A percentile compares a stretch with the other conserved stretches of the same genome.
Evolutionary conservation across 1,140 invertebrate species (phyloP).

Genomic region (Holcopasites calliopsidis): DNA sequence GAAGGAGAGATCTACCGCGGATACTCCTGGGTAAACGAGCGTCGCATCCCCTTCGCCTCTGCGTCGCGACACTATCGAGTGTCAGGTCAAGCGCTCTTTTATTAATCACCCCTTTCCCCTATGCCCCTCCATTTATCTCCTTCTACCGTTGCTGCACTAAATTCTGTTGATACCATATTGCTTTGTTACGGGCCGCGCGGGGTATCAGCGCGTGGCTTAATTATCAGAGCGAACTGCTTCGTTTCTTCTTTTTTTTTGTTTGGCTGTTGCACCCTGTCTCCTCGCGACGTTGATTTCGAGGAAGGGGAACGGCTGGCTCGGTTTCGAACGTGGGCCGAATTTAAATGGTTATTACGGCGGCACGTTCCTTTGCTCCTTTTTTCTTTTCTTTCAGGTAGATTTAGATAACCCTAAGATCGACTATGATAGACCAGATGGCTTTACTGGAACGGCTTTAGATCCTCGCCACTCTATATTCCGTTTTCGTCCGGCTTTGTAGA

Average conservation of each 20-base stretch:
- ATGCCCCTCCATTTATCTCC: not conserved
- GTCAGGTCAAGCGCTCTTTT: constrained; percentile 54
- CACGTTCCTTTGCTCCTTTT: not conserved
- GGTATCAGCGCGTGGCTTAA: no score
- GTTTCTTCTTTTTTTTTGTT: no score
- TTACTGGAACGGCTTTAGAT: no score
- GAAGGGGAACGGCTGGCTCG: not conserved
- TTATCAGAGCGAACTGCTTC: not conserved
- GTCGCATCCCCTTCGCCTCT: constrained; percentile 59
- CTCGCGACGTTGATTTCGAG: no score
- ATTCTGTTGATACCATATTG: not conserved
- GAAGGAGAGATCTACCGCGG: constrained; percentile 61
- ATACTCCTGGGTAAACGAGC: constrained; percentile 59
- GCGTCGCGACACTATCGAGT: constrained; percentile 60
- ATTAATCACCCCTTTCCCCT: constrained; percentile 29
- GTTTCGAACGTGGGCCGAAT: constrained; percentile 27
- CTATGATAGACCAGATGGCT: no score
- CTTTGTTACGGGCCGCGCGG: no score
- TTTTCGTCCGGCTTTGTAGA: no score
- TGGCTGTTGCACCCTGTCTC: no score
- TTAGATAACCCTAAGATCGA: no score
- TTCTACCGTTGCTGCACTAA: not conserved
- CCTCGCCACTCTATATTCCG: no score
- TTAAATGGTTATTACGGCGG: not conserved
- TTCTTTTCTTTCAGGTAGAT: constrained; percentile 7